A percentile compares a stretch with the other conserved stretches of the same genome.
Conservation (phyloP, 30 jellyfish, hydroid and myxozoan genomes). For the Hydractinia symbiolongicarpus region DNA sequence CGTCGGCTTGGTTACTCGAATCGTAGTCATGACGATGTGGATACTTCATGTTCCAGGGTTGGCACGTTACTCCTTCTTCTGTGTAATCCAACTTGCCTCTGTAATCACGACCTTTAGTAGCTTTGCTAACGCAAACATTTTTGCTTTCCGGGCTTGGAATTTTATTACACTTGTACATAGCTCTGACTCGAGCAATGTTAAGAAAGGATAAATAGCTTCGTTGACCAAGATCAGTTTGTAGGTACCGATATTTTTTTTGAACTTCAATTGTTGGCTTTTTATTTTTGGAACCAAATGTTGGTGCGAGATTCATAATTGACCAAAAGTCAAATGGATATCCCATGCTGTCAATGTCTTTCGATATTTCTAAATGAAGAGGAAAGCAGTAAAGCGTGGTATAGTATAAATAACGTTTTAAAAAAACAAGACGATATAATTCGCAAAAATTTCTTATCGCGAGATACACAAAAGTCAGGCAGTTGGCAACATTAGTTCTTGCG, state of each 20-base stretch:
- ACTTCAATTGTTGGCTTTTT: slow-evolving; percentile 65
- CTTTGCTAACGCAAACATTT: slow-evolving; percentile 26
- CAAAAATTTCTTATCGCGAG: neutral
- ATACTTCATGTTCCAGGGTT: slow-evolving; percentile 66
- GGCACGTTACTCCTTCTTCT: slow-evolving; percentile 88
- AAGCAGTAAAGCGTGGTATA: neutral
- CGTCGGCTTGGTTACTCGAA: slow-evolving; percentile 44
- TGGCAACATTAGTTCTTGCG: no score
- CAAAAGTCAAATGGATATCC: slow-evolving; percentile 90
- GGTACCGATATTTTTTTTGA: slow-evolving; percentile 24
- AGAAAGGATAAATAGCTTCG: slow-evolving; percentile 58
- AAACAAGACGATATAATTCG: neutral
- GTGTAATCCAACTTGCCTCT: slow-evolving; percentile 88
- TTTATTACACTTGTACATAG: slow-evolving; percentile 82
- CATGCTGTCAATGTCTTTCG: slow-evolving; percentile 64
- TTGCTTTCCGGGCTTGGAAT: slow-evolving; percentile 53
- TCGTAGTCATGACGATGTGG: slow-evolving; percentile 74
- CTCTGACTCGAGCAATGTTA: slow-evolving; percentile 85
- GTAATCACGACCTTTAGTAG: slow-evolving; percentile 79
- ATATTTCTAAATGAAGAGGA: slow-evolving; percentile 41
- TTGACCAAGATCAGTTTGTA: slow-evolving; percentile 50
- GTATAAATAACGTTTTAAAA: neutral
- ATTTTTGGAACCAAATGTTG: slow-evolving; percentile 57
- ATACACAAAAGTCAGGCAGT: neutral
- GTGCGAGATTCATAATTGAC: slow-evolving; percentile 88